phyloP scores from a whole-genome alignment of 2,797 vertebrate genomes.

The Catharus ustulatus region DNA sequence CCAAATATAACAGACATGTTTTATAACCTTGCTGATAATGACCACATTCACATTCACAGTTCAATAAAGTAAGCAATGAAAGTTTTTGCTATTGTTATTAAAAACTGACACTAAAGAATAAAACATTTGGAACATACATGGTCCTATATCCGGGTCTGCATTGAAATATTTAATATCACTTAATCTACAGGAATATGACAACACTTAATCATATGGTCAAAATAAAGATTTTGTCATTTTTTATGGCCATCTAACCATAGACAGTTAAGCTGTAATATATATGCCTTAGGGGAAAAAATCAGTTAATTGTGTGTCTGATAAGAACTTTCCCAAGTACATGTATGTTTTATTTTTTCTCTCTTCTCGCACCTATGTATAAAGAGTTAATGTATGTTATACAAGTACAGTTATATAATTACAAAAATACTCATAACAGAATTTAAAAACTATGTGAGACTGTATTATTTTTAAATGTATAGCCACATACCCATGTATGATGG shows the following conservation, averaged over 20 bases:
- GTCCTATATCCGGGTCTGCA: background rate
- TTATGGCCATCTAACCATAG: background rate
- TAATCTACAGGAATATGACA: background rate
- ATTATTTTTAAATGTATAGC: background rate
- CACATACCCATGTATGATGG: background rate
- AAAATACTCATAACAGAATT: background rate
- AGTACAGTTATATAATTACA: conserved; percentile 45
- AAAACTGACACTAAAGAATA: background rate
- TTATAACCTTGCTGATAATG: background rate
- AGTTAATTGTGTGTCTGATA: background rate
- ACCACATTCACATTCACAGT: background rate
- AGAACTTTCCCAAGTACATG: background rate
- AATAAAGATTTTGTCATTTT: background rate
- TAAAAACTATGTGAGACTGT: background rate
- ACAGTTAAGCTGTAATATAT: background rate
- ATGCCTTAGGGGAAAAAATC: background rate
- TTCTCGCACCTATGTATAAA: background rate
- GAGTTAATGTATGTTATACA: conserved; percentile 23
- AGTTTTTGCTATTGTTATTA: background rate
- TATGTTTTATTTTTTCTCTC: background rate
- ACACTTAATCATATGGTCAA: background rate
- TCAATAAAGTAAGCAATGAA: background rate
- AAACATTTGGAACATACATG: background rate
- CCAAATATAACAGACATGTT: background rate
- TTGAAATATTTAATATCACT: background rate